Evolutionary conservation across 2,113 vertebrate species (phyloP).

Genomic region (Boulengerochromis microlepis): DNA sequence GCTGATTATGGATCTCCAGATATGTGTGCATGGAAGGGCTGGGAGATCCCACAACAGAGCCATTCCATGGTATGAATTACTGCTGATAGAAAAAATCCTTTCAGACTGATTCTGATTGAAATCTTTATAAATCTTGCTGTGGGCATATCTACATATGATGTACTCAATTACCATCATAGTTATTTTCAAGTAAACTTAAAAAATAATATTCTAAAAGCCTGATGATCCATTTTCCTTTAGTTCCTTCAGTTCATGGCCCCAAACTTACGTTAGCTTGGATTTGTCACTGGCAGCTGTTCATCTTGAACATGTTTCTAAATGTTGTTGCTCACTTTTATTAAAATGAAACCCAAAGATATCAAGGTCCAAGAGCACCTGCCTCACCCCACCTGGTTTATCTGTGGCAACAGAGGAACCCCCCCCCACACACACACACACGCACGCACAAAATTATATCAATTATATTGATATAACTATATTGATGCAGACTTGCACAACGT

Average conservation of each 20-base stretch:
- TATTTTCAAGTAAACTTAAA: not conserved
- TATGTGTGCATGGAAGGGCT: not conserved
- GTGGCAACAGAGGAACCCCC: not conserved
- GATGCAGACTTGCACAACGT: not conserved
- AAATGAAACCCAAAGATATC: not conserved
- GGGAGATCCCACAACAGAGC: not conserved
- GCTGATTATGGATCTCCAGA: not conserved
- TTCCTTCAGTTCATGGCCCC: not conserved
- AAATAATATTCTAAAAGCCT: not conserved
- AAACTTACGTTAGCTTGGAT: not conserved
- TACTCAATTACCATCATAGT: not conserved
- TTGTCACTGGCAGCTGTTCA: not conserved
- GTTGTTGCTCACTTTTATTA: not conserved
- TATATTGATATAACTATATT: not conserved
- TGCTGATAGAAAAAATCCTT: not conserved
- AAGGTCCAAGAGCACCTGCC: not conserved
- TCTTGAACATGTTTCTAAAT: not conserved
- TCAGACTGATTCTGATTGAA: not conserved
- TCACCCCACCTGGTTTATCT: not conserved
- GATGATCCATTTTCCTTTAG: not conserved
- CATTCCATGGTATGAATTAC: not conserved
- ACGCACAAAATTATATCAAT: not conserved
- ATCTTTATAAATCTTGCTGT: not conserved
- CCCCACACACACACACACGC: rapidly evolving
- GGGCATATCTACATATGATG: not conserved